Evolutionary conservation across 2,797 vertebrate genomes (phyloP), one percentile per base, ranked within the genome.

Genomic region (Botia kubotai): DNA sequence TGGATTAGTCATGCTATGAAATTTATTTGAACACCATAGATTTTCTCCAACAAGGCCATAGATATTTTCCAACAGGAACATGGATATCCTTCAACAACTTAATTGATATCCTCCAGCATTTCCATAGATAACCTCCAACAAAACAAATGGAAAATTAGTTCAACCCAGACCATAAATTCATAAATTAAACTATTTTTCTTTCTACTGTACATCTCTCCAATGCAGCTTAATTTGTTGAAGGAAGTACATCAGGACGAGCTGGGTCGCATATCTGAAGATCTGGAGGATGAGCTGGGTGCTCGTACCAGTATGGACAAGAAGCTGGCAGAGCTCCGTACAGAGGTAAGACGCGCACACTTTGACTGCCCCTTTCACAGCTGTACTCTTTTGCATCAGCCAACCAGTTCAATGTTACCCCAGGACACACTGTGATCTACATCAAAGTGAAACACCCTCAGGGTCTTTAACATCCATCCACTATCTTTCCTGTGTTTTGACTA

Each of bases 241-340:
- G 97, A 99, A 84, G 91, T 97, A 13, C 98, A 99, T 83, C 97
- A 98, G 91, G 97, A 98, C 0, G 97, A 99, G 82, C 89, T 99
- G 21, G 97, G 97, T 0, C 96, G 97, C 62, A 98, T 99, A 88
- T 97, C 96, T 0, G 98, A 99, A 84, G 98, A 99, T 89, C 90
- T 99, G 86, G 97, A 99, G 88, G 97, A 99, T 0, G 97, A 99
- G 79, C 92, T 98, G 79, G 97, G 97, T 0, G 98, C 97, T 0
- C 94, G 97, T 2, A 97, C 94, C 84, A 98, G 93, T 87, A 98
- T 99, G 98, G 97, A 99, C 92, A 97, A 96, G 92, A 99, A 99
- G 81, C 93, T 99, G 84, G 96, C 97, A 0, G 98, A 99, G 68
- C 94, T 99, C 43, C 92, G 98, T 1, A 92, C 95, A 0, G 97